These are phyloP conservation scores for Cephus nigrinus DNA, from an alignment of 2,888 invertebrate genomes.

Conservation along the genomic window DNA sequence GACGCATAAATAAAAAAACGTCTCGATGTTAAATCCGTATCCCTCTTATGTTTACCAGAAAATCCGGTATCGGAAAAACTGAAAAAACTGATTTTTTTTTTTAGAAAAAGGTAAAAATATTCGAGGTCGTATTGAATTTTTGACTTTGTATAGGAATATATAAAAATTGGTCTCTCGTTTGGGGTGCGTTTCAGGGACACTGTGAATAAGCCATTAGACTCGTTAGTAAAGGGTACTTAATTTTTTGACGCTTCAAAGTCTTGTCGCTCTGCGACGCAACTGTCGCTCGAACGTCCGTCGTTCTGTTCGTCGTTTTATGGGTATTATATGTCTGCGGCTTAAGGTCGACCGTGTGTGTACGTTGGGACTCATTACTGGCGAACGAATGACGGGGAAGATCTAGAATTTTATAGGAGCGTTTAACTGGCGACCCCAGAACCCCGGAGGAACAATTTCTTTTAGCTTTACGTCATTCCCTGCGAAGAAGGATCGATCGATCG, in stretches of 20 bases:
- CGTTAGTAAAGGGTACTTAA: not conserved
- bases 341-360: not conserved
- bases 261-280: not conserved
- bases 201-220: not conserved
- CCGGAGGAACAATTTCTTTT: not conserved
- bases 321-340: not conserved
- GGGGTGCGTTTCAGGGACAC: not conserved
- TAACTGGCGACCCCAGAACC: not conserved
- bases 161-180: not conserved
- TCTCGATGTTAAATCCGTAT: not conserved
- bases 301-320: not conserved
- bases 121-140: not conserved
- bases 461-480: not conserved
- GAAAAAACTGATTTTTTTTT: not conserved
- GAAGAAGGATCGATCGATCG: not conserved
- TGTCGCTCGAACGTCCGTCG: not conserved
- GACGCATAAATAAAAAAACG: not conserved
- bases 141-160: not conserved
- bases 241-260: not conserved
- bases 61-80: not conserved
- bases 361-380: not conserved
- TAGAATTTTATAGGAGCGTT: not conserved
- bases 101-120: not conserved
- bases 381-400: not conserved
- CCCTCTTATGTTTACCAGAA: not conserved